Evolutionary conservation across 1,140 invertebrate genomes (phyloP), one percentile per base, ranked within the genome.

Genomic region (Mizuhopecten yessoensis): DNA sequence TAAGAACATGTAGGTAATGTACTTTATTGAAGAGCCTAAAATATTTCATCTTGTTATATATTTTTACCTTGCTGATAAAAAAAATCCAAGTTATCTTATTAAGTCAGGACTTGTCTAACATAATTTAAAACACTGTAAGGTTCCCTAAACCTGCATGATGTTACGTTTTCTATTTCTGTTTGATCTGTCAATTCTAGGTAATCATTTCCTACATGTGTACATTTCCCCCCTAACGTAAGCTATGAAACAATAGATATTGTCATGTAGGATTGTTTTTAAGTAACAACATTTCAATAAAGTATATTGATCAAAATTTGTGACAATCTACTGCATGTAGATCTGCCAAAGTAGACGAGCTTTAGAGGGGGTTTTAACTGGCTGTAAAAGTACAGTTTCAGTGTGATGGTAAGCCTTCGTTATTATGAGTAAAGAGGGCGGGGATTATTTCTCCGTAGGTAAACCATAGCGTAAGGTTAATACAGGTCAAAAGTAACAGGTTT

Each of bases 1-100:
- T n/a, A n/a, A 75, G 17, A 17, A 75, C 57, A 75, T 75, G n/a
- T 75, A 75, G 57, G n/a, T n/a, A 29, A 75, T 75, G 57, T n/a
- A 75, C 57, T 75, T 75, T 75, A 75, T 75, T 75, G n/a, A 75
- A 75, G 57, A 75, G 29, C 57, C 57, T 5, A 11, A 75, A 75
- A 75, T 57, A 7, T 57, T 57, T 57, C 2, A 57, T 57, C 45
- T 11, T 11, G 23, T 45, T 75, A 75, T 29, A 75, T 75, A 75
- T 75, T 75, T 75, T 29, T 75, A 29, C 5, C 17, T 23, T 9
- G 23, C 23, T 75, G 57, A 75, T 75, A 75, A 75, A 75, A 29
- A 23, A 29, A 29, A 29, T 75, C 57, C 11, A 7, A 29, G 57
- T n/a, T 75, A 75, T 29, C 57, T 75, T n/a, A 75, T 75, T 75